Evolutionary conservation across 1,140 invertebrate genomes (phyloP).

Genomic region (Propsilocerus akamusi): DNA sequence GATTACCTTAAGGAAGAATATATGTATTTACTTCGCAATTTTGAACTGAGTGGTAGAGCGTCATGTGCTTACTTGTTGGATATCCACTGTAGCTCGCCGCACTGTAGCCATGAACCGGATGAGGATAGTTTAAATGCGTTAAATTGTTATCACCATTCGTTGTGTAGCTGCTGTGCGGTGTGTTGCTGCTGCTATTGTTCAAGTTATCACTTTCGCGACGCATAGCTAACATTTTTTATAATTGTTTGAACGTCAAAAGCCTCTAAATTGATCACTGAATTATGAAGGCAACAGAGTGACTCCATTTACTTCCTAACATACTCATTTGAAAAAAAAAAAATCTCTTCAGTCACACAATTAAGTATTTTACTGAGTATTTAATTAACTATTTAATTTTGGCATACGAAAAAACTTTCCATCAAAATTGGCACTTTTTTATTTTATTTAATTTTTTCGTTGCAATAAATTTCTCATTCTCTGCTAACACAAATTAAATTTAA

Average conservation of each 20-base stretch:
- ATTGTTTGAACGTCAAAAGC: background rate
- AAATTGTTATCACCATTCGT: constrained; percentile 5
- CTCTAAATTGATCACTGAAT: background rate
- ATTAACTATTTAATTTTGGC: too few species aligned
- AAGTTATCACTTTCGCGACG: constrained; percentile 22
- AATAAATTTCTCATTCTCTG: too few species aligned
- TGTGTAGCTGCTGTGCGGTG: constrained; percentile 8
- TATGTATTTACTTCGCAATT: background rate
- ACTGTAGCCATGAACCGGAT: constrained; percentile 1
- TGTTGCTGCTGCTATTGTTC: constrained; percentile 9
- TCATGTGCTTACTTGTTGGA: background rate
- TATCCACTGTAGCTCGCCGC: background rate
- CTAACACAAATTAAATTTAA: too few species aligned
- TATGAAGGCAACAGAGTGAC: background rate
- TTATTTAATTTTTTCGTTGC: too few species aligned
- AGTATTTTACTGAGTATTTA: too few species aligned
- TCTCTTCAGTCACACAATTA: too few species aligned
- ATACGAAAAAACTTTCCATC: too few species aligned
- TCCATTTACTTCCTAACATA: background rate
- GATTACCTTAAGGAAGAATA: background rate
- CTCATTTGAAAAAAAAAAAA: too few species aligned
- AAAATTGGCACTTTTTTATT: too few species aligned
- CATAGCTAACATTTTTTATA: constrained; percentile 26
- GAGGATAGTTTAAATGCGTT: constrained; percentile 1
- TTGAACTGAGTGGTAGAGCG: background rate